Conservation (phyloP, 2,888 invertebrate genomes). For the Spodoptera exigua region DNA sequence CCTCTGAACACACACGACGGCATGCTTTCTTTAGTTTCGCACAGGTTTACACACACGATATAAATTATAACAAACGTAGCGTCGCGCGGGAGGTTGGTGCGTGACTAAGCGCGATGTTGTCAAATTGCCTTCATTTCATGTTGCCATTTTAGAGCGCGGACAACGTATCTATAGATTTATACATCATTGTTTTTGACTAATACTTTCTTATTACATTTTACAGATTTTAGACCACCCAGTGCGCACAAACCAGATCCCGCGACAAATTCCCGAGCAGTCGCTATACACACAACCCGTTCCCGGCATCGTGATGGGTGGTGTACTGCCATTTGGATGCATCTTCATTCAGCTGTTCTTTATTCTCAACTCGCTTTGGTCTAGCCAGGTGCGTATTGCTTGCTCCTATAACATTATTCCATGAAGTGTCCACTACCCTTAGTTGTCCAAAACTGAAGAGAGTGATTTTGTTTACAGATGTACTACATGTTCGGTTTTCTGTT, state of each 20-base stretch:
- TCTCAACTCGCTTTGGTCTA: slow-evolving; percentile 98
- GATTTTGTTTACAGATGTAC: slow-evolving; percentile 93
- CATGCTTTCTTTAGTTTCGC: no score
- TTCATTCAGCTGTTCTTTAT: slow-evolving; percentile 99
- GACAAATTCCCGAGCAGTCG: slow-evolving; percentile 99
- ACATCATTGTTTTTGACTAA: no score
- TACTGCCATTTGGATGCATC: slow-evolving; percentile 99
- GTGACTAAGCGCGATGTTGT: no score
- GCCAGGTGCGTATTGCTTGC: slow-evolving; percentile 75
- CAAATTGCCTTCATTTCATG: no score
- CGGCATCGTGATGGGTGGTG: slow-evolving; percentile 99
- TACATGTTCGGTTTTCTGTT: slow-evolving; percentile 99
- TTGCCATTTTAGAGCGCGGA: no score
- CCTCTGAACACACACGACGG: no score
- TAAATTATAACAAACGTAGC: no score
- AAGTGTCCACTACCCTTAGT: not conserved
- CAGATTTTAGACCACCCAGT: slow-evolving; percentile 99
- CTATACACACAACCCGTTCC: slow-evolving; percentile 98
- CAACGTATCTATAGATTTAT: no score
- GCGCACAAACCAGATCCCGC: slow-evolving; percentile 99
- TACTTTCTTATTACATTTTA: not conserved
- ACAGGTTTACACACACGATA: no score
- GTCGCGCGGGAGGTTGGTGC: no score
- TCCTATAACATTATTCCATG: no score
- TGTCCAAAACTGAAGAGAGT: not conserved